Evolutionary conservation across 2,113 vertebrate species (phyloP).

Genomic region (Panurus biarmicus): DNA sequence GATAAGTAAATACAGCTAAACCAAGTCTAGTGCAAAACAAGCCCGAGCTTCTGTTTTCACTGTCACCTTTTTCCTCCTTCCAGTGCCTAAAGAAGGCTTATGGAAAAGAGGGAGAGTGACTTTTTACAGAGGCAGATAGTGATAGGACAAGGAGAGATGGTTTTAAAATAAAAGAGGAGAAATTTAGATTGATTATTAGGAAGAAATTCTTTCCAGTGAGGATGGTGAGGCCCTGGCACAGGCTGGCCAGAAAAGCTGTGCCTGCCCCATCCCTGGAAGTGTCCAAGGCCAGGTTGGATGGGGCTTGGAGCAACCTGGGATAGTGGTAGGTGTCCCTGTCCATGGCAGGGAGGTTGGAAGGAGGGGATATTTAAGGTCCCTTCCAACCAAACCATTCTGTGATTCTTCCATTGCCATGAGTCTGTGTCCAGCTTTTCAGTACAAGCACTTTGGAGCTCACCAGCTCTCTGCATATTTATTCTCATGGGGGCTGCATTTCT

Average conservation of each 20-base stretch:
- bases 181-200: not conserved
- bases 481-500: not conserved
- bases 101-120: not conserved
- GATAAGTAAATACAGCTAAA: not conserved
- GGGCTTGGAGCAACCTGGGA: not conserved
- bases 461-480: not conserved
- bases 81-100: not conserved
- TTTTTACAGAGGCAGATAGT: not conserved
- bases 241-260: not conserved
- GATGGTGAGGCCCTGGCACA: not conserved
- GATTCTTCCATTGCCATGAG: not conserved
- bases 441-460: not conserved
- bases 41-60: not conserved
- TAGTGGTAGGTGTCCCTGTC: not conserved
- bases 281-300: fast-evolving
- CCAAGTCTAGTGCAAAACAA: not conserved
- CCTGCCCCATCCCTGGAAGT: not conserved
- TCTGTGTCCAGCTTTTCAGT: not conserved
- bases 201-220: not conserved
- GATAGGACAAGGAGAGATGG: not conserved
- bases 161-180: not conserved
- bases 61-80: not conserved
- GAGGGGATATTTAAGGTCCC: not conserved
- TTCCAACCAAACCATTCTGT: not conserved
- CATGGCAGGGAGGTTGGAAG: not conserved